phyloP scores from a whole-genome alignment of 2,888 invertebrate genomes.

The Trachelus iudaicus region DNA sequence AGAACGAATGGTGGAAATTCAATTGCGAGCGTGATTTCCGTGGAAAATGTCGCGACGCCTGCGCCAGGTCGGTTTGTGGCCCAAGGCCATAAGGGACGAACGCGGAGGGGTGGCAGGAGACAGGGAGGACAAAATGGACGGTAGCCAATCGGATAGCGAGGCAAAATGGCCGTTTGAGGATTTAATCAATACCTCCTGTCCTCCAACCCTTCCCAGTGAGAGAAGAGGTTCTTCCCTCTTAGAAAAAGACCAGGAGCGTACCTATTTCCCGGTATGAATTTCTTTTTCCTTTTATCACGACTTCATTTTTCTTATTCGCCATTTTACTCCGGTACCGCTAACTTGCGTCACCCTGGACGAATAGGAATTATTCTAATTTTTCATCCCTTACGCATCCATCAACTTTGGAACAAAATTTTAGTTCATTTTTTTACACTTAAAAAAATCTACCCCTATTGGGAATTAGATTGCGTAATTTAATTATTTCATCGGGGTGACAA shows the following conservation, averaged over 20 bases:
- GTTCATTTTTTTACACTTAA: too few relatives aligned
- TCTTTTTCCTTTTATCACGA: neutral
- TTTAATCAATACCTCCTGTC: conserved; percentile 64
- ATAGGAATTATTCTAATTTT: too few relatives aligned
- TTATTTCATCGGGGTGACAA: too few relatives aligned
- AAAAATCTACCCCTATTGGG: too few relatives aligned
- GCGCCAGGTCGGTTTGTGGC: conserved; percentile 33
- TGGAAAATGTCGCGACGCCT: conserved; percentile 53
- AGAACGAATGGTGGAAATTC: conserved; percentile 37
- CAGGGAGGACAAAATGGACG: conserved; percentile 62
- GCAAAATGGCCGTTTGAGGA: conserved; percentile 63
- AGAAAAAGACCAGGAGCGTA: conserved; percentile 50
- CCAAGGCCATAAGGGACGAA: conserved; percentile 29
- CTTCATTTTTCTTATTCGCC: too few relatives aligned
- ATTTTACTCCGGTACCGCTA: too few relatives aligned
- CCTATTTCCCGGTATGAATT: conserved; percentile 59
- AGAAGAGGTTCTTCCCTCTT: conserved; percentile 30
- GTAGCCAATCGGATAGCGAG: conserved; percentile 54
- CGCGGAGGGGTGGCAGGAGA: conserved; percentile 29
- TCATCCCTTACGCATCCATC: too few relatives aligned
- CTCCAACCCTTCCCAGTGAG: conserved; percentile 47
- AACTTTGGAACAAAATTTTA: too few relatives aligned
- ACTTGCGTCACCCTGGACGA: too few relatives aligned
- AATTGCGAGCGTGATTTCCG: conserved; percentile 38
- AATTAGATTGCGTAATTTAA: too few relatives aligned